Conservation (phyloP, 1,140 invertebrate genomes). For the Mactra quadrangularis region DNA sequence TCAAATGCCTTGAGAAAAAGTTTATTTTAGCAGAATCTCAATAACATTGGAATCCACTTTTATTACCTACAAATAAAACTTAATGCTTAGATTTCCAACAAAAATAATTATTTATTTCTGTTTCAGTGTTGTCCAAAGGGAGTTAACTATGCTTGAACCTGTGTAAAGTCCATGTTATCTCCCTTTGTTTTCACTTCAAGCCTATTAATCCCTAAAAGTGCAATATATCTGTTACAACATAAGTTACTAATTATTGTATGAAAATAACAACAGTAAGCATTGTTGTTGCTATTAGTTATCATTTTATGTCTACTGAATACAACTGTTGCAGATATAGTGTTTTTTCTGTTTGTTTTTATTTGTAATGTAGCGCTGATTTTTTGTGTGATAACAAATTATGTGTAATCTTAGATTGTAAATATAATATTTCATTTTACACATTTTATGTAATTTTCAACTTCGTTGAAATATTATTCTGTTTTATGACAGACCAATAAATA, state of each 20-base stretch:
- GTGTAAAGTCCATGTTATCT: too few species aligned
- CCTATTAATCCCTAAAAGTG: not conserved
- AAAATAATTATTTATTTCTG: too few species aligned
- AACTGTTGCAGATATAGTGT: slow-evolving; percentile 33
- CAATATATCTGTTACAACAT: not conserved
- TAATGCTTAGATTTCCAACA: too few species aligned
- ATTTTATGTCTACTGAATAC: slow-evolving; percentile 6
- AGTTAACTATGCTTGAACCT: too few species aligned
- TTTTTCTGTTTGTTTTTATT: slow-evolving; percentile 21
- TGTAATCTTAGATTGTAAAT: slow-evolving; percentile 54
- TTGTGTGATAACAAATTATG: slow-evolving; percentile 27
- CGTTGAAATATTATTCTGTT: slow-evolving; percentile 54
- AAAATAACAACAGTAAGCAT: not conserved
- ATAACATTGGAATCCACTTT: too few species aligned
- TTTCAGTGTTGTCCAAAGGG: too few species aligned
- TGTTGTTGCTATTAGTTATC: slow-evolving; percentile 17
- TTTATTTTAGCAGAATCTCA: too few species aligned
- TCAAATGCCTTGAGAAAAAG: too few species aligned
- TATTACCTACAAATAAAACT: too few species aligned
- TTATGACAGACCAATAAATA: slow-evolving; percentile 54
- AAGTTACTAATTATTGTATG: not conserved
- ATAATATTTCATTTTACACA: slow-evolving; percentile 41
- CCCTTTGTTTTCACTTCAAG: too few species aligned
- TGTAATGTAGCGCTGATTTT: slow-evolving; percentile 22
- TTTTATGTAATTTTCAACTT: slow-evolving; percentile 34